Conservation (phyloP, 1,140 invertebrate genomes). For the Drosophila orena region DNA sequence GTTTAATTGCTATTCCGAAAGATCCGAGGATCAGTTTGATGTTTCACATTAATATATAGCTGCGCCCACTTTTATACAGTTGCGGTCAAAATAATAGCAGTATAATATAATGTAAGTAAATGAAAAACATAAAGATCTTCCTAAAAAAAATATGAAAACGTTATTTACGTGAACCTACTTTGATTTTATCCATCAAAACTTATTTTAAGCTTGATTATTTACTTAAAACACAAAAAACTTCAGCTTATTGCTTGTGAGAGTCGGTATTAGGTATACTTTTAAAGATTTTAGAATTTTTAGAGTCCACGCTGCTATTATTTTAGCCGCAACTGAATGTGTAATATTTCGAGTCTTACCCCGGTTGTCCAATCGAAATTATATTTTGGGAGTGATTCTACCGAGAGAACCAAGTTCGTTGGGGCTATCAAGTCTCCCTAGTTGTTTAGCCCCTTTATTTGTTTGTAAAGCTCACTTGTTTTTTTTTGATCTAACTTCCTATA, state of each 20-base stretch:
- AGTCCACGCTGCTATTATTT: conserved; percentile 1
- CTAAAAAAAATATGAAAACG: no score
- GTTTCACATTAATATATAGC: conserved; percentile 14
- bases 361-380: conserved; percentile 11
- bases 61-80: background rate
- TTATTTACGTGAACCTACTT: no score
- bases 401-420: conserved; percentile 27
- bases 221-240: conserved; percentile 12
- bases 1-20: conserved; percentile 36
- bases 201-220: no score
- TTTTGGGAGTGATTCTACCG: background rate
- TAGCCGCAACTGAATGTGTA: conserved; percentile 9
- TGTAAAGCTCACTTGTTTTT: conserved; percentile 40
- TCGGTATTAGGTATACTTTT: no score
- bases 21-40: conserved; percentile 7
- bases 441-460: conserved; percentile 31
- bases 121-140: no score
- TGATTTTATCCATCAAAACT: no score
- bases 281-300: background rate
- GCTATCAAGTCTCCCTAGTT: conserved; percentile 17
- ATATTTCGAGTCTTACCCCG: conserved; percentile 13
- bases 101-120: conserved; percentile 8
- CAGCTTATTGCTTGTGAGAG: conserved; percentile 25
- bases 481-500: conserved; percentile 21
- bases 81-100: conserved; percentile 20